These are phyloP conservation scores for Nannoperca australis DNA, from an alignment of 2,797 vertebrate genomes.

Conservation along the genomic window DNA sequence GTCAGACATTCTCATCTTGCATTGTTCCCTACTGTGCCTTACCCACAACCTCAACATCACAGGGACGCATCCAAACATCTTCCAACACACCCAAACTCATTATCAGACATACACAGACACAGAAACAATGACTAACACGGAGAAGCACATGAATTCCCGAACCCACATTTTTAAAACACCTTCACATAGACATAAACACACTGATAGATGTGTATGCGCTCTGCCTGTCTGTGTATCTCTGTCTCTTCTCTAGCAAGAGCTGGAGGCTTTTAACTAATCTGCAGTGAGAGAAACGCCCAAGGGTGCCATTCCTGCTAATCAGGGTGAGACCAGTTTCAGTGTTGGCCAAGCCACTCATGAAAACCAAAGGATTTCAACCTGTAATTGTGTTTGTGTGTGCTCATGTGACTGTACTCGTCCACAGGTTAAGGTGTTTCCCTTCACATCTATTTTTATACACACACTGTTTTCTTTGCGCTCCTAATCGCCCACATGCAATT, in stretches of 20 bases:
- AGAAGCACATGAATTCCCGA: slow-evolving; percentile 19
- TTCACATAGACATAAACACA: slow-evolving; percentile 42
- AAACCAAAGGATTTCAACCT: slow-evolving; percentile 44
- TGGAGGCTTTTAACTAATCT: slow-evolving; percentile 56
- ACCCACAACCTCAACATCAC: not conserved
- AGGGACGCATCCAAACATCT: slow-evolving; percentile 13
- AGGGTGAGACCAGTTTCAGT: slow-evolving; percentile 64
- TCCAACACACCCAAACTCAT: slow-evolving; percentile 30
- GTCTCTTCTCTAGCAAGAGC: slow-evolving; percentile 15
- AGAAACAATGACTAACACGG: slow-evolving; percentile 41
- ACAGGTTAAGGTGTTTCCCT: slow-evolving; percentile 52
- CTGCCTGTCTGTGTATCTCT: not conserved
- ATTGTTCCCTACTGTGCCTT: not conserved
- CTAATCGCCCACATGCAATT: slow-evolving; percentile 5
- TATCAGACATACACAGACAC: slow-evolving; percentile 16
- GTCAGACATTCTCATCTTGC: not conserved
- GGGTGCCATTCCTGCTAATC: slow-evolving; percentile 66
- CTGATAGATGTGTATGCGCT: slow-evolving; percentile 19
- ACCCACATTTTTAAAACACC: slow-evolving; percentile 6
- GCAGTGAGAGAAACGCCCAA: slow-evolving; percentile 64
- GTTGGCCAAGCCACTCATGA: slow-evolving; percentile 34
- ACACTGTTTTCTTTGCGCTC: slow-evolving; percentile 12
- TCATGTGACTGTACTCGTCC: not conserved
- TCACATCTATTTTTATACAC: slow-evolving; percentile 28
- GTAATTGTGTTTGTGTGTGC: slow-evolving; percentile 35